Conservation (phyloP, 2,797 vertebrate species). For the Sylvia borin region DNA sequence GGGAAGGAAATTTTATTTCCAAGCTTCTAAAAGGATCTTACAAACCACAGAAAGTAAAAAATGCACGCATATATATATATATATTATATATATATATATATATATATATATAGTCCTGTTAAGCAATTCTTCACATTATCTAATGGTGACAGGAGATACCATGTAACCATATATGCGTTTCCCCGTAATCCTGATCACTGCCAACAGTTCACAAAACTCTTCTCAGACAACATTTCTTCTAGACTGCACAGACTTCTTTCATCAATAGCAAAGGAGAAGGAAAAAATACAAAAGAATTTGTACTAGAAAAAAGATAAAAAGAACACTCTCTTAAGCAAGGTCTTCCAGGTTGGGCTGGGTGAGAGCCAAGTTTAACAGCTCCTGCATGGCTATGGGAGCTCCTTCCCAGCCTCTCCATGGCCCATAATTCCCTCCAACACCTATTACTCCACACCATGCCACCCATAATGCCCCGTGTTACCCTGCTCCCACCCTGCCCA, state of each 20-base stretch:
- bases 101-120: conserved; percentile 19
- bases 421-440: not conserved
- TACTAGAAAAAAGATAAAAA: not conserved
- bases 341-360: not conserved
- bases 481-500: not conserved
- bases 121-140: conserved; percentile 65
- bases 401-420: not conserved
- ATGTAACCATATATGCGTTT: not conserved
- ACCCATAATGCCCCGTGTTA: rapidly evolving
- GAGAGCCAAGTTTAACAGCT: not conserved
- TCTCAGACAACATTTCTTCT: not conserved
- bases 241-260: not conserved
- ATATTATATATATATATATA: conserved; percentile 45
- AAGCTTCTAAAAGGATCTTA: conserved; percentile 55
- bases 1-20: conserved; percentile 68
- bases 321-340: not conserved
- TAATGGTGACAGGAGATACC: conserved; percentile 33
- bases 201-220: not conserved
- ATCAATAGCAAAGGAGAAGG: not conserved
- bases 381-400: not conserved
- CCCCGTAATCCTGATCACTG: not conserved
- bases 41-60: conserved; percentile 33
- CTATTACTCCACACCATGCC: not conserved
- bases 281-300: not conserved
- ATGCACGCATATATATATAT: conserved; percentile 31